Base-by-base conservation (phyloP, 2,888 invertebrate species). In the Cataglyphis livida region DNA sequence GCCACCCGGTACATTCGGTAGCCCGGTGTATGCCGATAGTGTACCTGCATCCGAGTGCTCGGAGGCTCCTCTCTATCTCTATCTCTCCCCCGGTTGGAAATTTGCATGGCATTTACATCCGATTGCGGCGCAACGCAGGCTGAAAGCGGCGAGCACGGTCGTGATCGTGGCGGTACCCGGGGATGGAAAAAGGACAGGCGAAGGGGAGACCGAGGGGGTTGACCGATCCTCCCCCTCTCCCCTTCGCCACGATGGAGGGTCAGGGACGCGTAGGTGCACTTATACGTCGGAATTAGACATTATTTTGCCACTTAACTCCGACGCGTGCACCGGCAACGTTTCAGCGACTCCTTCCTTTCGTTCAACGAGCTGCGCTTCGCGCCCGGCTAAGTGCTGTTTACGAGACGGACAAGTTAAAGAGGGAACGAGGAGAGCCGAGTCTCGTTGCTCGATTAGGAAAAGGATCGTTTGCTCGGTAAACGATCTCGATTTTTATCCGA, bases 41-140 rank as follows among this genome's bases (percentile, higher is more conserved):
- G 87, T 85, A 84, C 87, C 88, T 87, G 89, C 81, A 83, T 79
- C 85, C 84, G 66, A 84, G 75, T 78, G 78, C 70, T 59, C 78
- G 25, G 51, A 65, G 75, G 51, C 76, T n/a, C 66, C 59, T 82
- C 78, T 84, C 84, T 84, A 61, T 81, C 75, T 85, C 74, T 70
- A 64, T 84, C 64, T 57, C 78, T 57, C 75, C 75, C 87, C 84
- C 59, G 76, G 51, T 83, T 79, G 89, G 79, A 91, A 91, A 93
- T 93, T 93, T 93, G 92, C 93, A 93, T 93, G 87, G 90, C 91
- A 93, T 92, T 93, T 92, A 92, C 92, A 93, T 93, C 90, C 90
- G 91, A 93, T 92, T 91, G 92, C 91, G 89, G 87, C 82, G 85
- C 85, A 83, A 87, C 89, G 85, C 88, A 82, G 84, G 85, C 89